Evolutionary conservation across 2,113 vertebrate genomes (phyloP), one percentile per base, ranked within the genome.

Genomic region (Microcebus ravelobensis): DNA sequence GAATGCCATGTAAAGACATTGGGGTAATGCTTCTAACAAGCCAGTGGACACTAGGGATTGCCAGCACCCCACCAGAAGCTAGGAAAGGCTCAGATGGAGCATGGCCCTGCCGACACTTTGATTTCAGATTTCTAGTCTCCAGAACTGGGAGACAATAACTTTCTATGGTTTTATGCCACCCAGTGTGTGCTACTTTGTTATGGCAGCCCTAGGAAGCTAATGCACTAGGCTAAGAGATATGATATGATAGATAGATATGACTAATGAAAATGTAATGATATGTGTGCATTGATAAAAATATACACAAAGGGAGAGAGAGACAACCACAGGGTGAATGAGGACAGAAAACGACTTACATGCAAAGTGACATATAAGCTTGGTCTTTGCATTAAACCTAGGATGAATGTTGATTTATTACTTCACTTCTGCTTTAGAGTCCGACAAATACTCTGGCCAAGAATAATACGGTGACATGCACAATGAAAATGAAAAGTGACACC

Each of bases 341-440:
- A 74, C 31, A 93, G 63, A 74, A 81, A 90, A 68, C 1, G 8
- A 73, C 34, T 88, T 74, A 63, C 17, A 45, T 31, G 15, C 11
- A 10, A 96, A 17, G 34, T 89, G 48, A 82, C 20, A n/a, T 57
- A 21, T 31, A 73, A n/a, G 9, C 57, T 77, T 92, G 20, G 31
- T 39, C 57, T 87, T 94, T 50, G 9, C 73, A 65, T 87, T 67
- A 90, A 92, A 73, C 17, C 17, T 87, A 55, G 15, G 50, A 82
- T 65, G 27, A 74, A 87, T 94, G 52, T 59, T 77, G 48, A 84
- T 79, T 91, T 34, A 61, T 85, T 80, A 25, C 36, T 86, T 63
- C 81, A 81, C 55, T 45, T 96, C n/a, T 97, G 71, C 67, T 76
- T 81, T 88, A 73, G 25, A 52, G 31, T 85, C 25, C 68, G 15